Base-by-base conservation (phyloP, 1,140 invertebrate genomes). In the Hirudo medicinalis region DNA sequence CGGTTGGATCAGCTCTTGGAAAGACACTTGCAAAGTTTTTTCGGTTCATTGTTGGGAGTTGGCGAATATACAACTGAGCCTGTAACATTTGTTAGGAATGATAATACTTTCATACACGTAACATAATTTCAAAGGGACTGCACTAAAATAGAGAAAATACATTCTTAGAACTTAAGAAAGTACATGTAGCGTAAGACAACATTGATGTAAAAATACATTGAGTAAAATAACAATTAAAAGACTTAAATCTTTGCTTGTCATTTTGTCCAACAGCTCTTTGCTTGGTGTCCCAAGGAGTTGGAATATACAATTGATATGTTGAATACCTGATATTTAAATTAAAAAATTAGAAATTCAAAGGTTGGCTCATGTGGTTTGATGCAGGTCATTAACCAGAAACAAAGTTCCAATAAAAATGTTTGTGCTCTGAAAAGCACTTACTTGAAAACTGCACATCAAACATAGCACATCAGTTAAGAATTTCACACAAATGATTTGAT, bases 181-280 rank as follows among this genome's bases (percentile, higher is more conserved):
- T 6, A 36, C 6, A 2, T 36, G 32, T 36, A 36, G 32, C 6
- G 32, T 36, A 36, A 36, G 32, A 36, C 32, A 49, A 49, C 15
- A 17, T 5, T 13, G 43, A 11, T 13, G 11, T 2, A 15, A 49
- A 8, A 49, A 13, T 8, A 49, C 15, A 49, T 15, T 49, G 43
- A 15, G 5, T 15, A 49, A 49, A 49, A 49, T 5, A 8, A 19
- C 55, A 60, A 27, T 27, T 63, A 0, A 63, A 22, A 63, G 17
- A 63, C 57, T 63, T 25, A 63, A 22, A 63, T 63, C 57, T 63
- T 63, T 32, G 29, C 57, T 63, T 11, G 57, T 63, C 57, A 63
- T 63, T 63, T 63, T 63, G 29, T 63, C 29, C 57, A 63, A 63
- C 22, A 63, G 57, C 20, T 63, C 57, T 63, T 63, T 63, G 57